Base-by-base conservation (phyloP, 2,888 invertebrate genomes). In the Aromia moschata region DNA sequence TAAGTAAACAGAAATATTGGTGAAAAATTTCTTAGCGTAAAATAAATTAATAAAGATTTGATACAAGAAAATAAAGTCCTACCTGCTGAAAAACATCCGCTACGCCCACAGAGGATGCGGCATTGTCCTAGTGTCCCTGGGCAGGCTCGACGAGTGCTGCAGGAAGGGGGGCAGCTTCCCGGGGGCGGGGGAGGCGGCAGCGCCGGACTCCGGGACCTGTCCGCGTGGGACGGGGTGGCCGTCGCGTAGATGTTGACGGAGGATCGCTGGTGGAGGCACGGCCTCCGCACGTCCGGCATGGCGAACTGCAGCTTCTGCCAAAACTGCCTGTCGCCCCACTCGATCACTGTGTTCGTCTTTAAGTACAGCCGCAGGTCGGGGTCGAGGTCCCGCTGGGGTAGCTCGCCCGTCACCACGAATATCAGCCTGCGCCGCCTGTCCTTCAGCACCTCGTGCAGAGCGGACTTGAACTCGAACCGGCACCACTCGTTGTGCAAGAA, bases 401-500 rank as follows among this genome's bases (percentile, higher is more conserved):
- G 85, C 76, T 96, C 95, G 49, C 95, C 96, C 76, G 94, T 88
- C 68, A 96, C 85, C 70, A 98, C 88, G 77, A 97, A 91, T 73
- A 98, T 92, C 74, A 96, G 87, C 80, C 93, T 89, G 77, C 92
- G 90, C 77, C 91, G 87, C 76, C 91, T 87, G 82, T 92, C 92
- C 83, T 93, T 92, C 70, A 96, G 86, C 74, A 94, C 91, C 82
- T 95, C 94, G 78, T 93, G 93, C 52, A 96, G 86, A 18, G 96
- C 96, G 72, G 93, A 92, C 83, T 95, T 94, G 81, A 97, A 96
- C 82, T 98, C 97, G 79, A 95, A 93, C 69, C 93, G 87, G 73
- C 92, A 90, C 97, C 97, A 98, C 83, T 97, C 96, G 81, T 94
- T 94, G 82, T 93, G 91, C 64, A 97, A 86, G 82, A 97, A 98